Evolutionary conservation across 2,113 vertebrate genomes (phyloP).

Genomic region (Tychaedon coryphoeus): DNA sequence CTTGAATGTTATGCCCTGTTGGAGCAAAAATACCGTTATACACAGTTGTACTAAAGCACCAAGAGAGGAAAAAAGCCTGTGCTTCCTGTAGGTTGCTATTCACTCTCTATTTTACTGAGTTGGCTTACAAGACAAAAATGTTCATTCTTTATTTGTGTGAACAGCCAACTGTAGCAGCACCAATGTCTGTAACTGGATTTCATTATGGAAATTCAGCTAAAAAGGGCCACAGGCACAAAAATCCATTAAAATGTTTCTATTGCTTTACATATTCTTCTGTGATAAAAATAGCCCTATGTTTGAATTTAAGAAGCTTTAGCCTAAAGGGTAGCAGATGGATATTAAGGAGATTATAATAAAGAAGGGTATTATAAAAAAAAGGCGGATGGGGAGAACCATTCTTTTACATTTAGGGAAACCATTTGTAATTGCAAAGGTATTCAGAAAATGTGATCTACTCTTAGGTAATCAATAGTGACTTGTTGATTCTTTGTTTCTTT

Average conservation of each 20-base stretch:
- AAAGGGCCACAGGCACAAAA: conserved; percentile 76
- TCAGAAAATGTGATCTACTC: conserved; percentile 2
- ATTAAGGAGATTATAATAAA: conserved; percentile 81
- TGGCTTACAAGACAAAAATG: conserved; percentile 27
- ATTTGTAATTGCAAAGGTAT: conserved; percentile 22
- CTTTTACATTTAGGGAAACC: conserved; percentile 47
- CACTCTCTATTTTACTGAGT: neutral
- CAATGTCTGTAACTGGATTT: conserved; percentile 75
- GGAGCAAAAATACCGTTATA: conserved; percentile 17
- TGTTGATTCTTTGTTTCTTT: neutral
- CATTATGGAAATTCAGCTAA: conserved; percentile 77
- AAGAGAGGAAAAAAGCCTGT: neutral
- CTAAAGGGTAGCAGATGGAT: conserved; percentile 79
- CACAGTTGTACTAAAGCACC: neutral
- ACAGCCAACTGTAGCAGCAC: conserved; percentile 68
- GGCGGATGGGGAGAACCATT: conserved; percentile 10
- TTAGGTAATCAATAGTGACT: neutral
- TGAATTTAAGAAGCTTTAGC: conserved; percentile 78
- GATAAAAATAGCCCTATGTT: conserved; percentile 79
- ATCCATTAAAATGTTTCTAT: conserved; percentile 80
- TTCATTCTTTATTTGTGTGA: conserved; percentile 62
- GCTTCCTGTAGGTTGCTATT: neutral
- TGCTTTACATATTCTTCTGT: conserved; percentile 77
- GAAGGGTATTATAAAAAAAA: conserved; percentile 69
- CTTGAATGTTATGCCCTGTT: neutral